Evolutionary conservation across 2,113 vertebrate species (phyloP), one percentile per base, ranked within the genome.

Genomic region (Brachypteracias leptosomus): DNA sequence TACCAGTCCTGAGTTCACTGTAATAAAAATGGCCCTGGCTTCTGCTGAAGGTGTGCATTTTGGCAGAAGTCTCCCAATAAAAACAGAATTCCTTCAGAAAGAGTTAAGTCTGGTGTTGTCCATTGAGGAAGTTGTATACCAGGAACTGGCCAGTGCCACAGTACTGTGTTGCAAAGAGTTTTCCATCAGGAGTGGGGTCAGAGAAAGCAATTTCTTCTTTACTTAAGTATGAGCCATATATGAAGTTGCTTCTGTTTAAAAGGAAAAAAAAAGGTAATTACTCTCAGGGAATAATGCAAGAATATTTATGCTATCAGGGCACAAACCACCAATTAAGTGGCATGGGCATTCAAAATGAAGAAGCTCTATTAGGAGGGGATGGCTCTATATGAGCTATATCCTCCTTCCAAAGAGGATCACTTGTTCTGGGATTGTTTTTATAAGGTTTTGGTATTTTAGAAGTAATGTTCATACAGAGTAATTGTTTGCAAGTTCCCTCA

Each of bases 201-300:
- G 99, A 99, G 98, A 99, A 99, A 42, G 99, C 99, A 8, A 99
- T 99, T 98, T 99, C 99, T 81, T 99, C 99, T 98, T 99, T 99
- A 97, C 98, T 99, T 96, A 99, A 98, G 96, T 99, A 99, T 5
- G 99, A 99, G 84, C 99, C 99, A 65, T 99, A 99, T 59, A 99
- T 99, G 96, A 99, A 99, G 97, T 99, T 99, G 97, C 99, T 99
- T 98, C 99, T 99, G 98, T 91, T 95, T 49, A 84, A 58, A 42
- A 55, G 59, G 4, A 22, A 15, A 33, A 8, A 76, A 28, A 13
- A 14, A 33, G 4, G 14, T 38, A 80, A 28, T 88, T 76, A 86
- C 19, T 6, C 13, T 65, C 17, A 47, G 24, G 54, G 19, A 76
- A 61, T 46, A 55, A 72, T 2, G 9, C 9, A 47, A 57, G 51